These are phyloP conservation scores for Recurvirostra avosetta DNA, from an alignment of 2,113 vertebrate genomes.

Conservation along the genomic window DNA sequence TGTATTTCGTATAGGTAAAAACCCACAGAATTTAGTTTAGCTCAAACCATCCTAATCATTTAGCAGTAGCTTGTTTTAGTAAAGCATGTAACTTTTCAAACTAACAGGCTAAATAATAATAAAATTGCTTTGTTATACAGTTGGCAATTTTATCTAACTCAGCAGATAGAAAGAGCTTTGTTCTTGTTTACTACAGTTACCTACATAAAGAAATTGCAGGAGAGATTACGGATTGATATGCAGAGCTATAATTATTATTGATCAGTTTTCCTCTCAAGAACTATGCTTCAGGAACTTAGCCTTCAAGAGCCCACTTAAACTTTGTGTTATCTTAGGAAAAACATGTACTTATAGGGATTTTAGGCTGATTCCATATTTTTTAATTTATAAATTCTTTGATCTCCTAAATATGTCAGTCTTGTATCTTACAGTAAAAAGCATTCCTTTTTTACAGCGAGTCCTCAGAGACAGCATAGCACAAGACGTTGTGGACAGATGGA, in stretches of 20 bases:
- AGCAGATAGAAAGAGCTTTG: background rate
- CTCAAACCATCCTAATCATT: background rate
- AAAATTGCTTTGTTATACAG: background rate
- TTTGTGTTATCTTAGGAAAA: background rate
- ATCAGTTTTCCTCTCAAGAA: background rate
- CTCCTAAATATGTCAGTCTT: background rate
- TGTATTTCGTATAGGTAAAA: background rate
- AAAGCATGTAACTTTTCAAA: background rate
- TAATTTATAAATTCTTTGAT: background rate
- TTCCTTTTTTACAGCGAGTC: background rate
- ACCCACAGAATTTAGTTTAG: fast-evolving
- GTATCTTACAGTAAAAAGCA: background rate
- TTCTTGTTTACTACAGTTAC: background rate
- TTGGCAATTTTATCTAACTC: background rate
- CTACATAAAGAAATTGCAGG: background rate
- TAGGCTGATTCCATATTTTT: background rate
- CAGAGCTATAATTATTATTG: background rate
- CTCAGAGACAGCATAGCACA: background rate
- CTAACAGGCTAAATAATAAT: background rate
- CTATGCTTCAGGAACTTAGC: background rate
- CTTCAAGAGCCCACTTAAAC: background rate
- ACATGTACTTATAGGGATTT: background rate
- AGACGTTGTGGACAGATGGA: background rate
- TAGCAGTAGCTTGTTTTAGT: background rate
- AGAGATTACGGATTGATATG: background rate